Evolutionary conservation across 1,140 invertebrate genomes (phyloP).

Genomic region (Asbolus verrucosus): DNA sequence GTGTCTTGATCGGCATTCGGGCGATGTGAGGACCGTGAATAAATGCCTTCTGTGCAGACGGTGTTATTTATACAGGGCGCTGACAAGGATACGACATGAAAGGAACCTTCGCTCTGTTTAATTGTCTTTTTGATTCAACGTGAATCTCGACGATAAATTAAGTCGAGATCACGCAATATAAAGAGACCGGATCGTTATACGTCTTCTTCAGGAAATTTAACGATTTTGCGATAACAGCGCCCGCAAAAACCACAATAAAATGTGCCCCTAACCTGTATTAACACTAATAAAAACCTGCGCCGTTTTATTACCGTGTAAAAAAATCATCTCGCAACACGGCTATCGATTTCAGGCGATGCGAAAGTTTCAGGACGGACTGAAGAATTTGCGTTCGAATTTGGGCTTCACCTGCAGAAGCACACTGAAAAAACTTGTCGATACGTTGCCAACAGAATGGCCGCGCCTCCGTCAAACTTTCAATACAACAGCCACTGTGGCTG

Average conservation of each 20-base stretch:
- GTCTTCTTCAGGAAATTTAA: slow-evolving; percentile 32
- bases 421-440: too few species aligned
- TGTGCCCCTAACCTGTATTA: slow-evolving; percentile 38
- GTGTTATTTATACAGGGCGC: slow-evolving; percentile 32
- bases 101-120: slow-evolving; percentile 2
- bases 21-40: slow-evolving; percentile 31
- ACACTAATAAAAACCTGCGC: slow-evolving; percentile 12
- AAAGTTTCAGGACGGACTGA: too few species aligned
- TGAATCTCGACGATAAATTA: slow-evolving; percentile 4
- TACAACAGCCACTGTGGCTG: too few species aligned
- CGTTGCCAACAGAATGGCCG: too few species aligned
- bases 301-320: slow-evolving; percentile 8
- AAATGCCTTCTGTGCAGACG: slow-evolving; percentile 38
- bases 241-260: slow-evolving; percentile 33
- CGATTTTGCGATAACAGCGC: slow-evolving; percentile 19
- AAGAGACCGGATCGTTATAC: too few species aligned
- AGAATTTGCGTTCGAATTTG: too few species aligned
- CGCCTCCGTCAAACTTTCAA: too few species aligned
- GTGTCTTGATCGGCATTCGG: slow-evolving; percentile 49
- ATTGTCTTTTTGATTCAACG: slow-evolving; percentile 40
- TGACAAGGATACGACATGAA: slow-evolving; percentile 21
- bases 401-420: too few species aligned
- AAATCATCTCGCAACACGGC: neutral
- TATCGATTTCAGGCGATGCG: neutral
- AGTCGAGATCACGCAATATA: slow-evolving; percentile 17